phyloP scores from a whole-genome alignment of 2,888 invertebrate species.

The Megalurothrips usitatus region DNA sequence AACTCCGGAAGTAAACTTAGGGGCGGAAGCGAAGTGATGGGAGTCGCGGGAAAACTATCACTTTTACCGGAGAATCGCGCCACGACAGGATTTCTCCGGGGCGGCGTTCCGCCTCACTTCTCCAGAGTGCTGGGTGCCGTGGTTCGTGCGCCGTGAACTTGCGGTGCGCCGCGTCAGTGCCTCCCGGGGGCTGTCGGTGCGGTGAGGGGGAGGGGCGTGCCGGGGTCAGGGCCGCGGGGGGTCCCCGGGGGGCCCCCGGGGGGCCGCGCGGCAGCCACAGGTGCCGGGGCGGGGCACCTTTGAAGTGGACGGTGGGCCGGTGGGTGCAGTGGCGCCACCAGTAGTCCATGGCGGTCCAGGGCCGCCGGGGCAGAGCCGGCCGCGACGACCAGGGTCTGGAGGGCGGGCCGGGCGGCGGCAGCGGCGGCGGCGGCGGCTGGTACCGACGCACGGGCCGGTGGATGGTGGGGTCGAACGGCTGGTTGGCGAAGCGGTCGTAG shows the following conservation, averaged over 20 bases:
- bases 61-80: too few species aligned
- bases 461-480: slow-evolving; percentile 67
- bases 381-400: slow-evolving; percentile 39
- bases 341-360: slow-evolving; percentile 46
- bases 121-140: too few species aligned
- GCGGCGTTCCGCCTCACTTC: too few species aligned
- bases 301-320: slow-evolving; percentile 63
- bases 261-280: neutral
- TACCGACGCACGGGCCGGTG: slow-evolving; percentile 74
- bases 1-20: too few species aligned
- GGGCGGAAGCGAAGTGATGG: too few species aligned
- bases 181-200: too few species aligned
- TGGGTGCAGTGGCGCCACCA: slow-evolving; percentile 51
- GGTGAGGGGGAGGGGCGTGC: neutral
- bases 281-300: slow-evolving; percentile 55
- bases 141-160: too few species aligned
- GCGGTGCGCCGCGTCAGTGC: too few species aligned
- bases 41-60: too few species aligned
- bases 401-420: slow-evolving; percentile 44
- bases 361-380: slow-evolving; percentile 37
- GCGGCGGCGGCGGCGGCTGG: slow-evolving; percentile 53
- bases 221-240: neutral
- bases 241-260: neutral
- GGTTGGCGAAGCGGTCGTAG: slow-evolving; percentile 53
- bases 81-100: too few species aligned